Conservation (phyloP, 1,140 invertebrate species). For the Aphelinus certus region DNA sequence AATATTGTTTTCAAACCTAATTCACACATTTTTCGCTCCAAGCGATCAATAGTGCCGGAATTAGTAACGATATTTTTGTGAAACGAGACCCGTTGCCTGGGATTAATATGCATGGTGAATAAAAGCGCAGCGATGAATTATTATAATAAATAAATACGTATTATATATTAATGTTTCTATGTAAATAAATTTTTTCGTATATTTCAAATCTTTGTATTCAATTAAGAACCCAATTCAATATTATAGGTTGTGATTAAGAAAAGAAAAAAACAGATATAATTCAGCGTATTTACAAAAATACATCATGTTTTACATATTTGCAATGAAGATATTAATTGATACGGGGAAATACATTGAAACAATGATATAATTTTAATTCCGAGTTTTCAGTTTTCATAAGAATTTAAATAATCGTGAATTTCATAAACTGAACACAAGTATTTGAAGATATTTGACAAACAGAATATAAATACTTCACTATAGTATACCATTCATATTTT, state of each 20-base stretch:
- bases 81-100: conserved; percentile 4
- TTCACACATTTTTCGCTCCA: conserved; percentile 8
- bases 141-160: conserved; percentile 56
- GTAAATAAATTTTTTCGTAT: conserved; percentile 64
- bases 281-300: not conserved
- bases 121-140: conserved; percentile 56
- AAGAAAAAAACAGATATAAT: not conserved
- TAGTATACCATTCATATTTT: too few relatives aligned
- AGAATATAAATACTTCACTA: too few relatives aligned
- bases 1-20: conserved; percentile 16
- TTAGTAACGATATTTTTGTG: conserved; percentile 9
- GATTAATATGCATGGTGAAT: conserved; percentile 30
- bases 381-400: too few relatives aligned
- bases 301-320: not conserved
- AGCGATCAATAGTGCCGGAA: conserved; percentile 5
- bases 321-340: too few relatives aligned
- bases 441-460: too few relatives aligned
- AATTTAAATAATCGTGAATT: too few relatives aligned
- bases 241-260: not conserved
- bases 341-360: too few relatives aligned
- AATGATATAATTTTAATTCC: too few relatives aligned
- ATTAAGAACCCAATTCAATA: not conserved
- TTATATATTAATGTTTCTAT: conserved; percentile 61
- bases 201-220: conserved; percentile 50
- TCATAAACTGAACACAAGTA: too few relatives aligned